Evolutionary conservation across 2,888 invertebrate species (phyloP).

Genomic region (Aporophyla lueneburgensis): DNA sequence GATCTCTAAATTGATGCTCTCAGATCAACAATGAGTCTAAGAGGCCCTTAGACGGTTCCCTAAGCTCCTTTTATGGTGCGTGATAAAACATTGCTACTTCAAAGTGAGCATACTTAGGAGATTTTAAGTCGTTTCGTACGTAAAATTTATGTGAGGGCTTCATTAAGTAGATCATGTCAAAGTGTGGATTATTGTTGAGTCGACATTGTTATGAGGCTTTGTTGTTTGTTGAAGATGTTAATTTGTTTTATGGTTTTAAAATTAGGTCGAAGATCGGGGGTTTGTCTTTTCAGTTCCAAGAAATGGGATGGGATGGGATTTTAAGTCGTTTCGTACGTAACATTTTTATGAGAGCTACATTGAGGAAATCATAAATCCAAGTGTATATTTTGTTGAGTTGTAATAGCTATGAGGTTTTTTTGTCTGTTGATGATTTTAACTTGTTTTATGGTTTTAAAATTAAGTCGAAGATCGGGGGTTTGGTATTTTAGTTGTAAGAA

Average conservation of each 20-base stretch:
- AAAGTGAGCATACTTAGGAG: constrained; percentile 46
- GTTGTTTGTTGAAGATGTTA: constrained; percentile 14
- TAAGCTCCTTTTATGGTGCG: constrained; percentile 59
- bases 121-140: constrained; percentile 42
- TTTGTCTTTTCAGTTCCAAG: background rate
- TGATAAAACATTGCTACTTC: constrained; percentile 55
- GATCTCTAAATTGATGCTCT: constrained; percentile 58
- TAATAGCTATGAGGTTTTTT: constrained; percentile 11
- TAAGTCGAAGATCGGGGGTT: background rate
- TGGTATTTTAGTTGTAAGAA: background rate
- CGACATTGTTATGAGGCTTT: constrained; percentile 15
- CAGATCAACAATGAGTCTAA: constrained; percentile 44
- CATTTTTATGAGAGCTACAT: too few relatives aligned
- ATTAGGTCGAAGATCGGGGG: background rate
- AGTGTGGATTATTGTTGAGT: constrained; percentile 14
- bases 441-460: constrained; percentile 27
- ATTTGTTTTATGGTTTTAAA: constrained; percentile 32
- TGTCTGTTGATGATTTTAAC: constrained; percentile 9
- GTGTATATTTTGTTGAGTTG: constrained; percentile 11
- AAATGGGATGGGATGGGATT: too few relatives aligned
- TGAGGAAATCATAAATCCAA: too few relatives aligned
- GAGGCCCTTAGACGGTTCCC: constrained; percentile 23
- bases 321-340: constrained; percentile 40
- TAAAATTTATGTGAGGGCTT: constrained; percentile 43
- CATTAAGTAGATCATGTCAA: constrained; percentile 44